Base-by-base conservation (phyloP, 1,140 invertebrate species). In the Drosophila rufa region DNA sequence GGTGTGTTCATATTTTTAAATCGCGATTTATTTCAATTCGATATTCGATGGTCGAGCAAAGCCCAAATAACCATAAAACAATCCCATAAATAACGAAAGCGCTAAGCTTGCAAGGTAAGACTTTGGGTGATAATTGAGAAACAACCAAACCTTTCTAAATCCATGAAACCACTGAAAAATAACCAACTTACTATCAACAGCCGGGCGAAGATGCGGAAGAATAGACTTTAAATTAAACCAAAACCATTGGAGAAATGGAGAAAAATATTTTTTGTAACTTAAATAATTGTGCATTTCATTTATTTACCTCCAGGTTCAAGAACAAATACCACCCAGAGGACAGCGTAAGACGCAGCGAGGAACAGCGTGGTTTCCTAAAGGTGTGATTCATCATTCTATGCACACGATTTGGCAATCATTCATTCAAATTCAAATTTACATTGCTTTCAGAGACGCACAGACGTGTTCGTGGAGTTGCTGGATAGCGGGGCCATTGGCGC, bases 301-400 rank as follows among this genome's bases (percentile, higher is more conserved):
- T 70, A 11, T 80, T 50, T 79, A 75, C 14, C 65, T 79, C 7
- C 93, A 99, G 99, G 99, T 99, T 99, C 94, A 98, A 99, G 93
- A 96, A 97, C 75, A 99, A 99, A 94, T 99, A 99, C 93, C 98
- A 99, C 94, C 99, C 99, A 5, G 98, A 99, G 94, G 98, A 99
- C 87, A 98, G 97, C 57, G 95, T 97, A 8, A 98, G 97, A 93
- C 94, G 97, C 45, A 98, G 97, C 93, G 96, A 98, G 33, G 98
- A 99, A 93, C 96, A 98, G 80, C 94, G 96, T 14, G 93, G 93
- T 59, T 96, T 97, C 57, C 94, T 99, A 12, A 97, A 98, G 94
- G 97, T 98, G 47, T 0, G 17, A 14, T 14, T 0, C 15, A 14
- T 14, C n/a, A 46, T 11, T 17, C 2, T 1, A 4, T 27, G 12